A percentile compares a stretch with the other conserved stretches of the same genome.
Evolutionary conservation across 2,888 invertebrate genomes (phyloP).

Genomic region (Eristalis tenax): DNA sequence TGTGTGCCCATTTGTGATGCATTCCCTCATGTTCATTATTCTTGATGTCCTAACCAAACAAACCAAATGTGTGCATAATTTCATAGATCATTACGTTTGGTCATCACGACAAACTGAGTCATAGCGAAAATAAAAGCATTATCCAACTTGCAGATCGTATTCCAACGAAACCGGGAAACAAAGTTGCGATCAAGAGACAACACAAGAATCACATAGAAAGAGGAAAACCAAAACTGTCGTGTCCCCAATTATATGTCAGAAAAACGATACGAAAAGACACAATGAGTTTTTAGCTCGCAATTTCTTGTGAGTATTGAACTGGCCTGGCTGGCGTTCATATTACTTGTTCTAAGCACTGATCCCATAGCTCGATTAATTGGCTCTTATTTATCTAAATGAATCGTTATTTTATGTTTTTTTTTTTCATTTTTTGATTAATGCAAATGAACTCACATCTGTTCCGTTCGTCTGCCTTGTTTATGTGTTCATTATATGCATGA

Average conservation of each 20-base stretch:
- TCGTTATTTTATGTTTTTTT: background rate
- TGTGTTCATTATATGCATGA: constrained; percentile 13
- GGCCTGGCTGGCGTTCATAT: constrained; percentile 8
- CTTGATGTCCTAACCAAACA: background rate
- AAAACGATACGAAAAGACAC: background rate
- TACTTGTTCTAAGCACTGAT: constrained; percentile 7
- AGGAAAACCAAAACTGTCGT: background rate
- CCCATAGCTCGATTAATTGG: background rate
- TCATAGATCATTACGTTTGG: background rate
- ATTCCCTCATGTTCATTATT: too few relatives aligned
- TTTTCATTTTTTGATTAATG: background rate
- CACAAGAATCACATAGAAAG: background rate
- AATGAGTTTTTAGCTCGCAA: constrained; percentile 43
- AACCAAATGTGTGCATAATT: background rate
- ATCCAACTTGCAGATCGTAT: background rate
- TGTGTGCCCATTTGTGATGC: too few relatives aligned
- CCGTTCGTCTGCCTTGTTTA: background rate
- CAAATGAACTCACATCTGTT: background rate
- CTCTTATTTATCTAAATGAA: background rate
- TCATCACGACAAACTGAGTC: background rate
- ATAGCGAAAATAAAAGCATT: constrained; percentile 2
- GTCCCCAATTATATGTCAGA: background rate
- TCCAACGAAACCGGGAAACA: background rate
- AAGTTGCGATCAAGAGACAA: background rate
- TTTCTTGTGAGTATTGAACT: constrained; percentile 52